Evolutionary conservation across 2,113 vertebrate species (phyloP).

Genomic region (Anseranas semipalmata): DNA sequence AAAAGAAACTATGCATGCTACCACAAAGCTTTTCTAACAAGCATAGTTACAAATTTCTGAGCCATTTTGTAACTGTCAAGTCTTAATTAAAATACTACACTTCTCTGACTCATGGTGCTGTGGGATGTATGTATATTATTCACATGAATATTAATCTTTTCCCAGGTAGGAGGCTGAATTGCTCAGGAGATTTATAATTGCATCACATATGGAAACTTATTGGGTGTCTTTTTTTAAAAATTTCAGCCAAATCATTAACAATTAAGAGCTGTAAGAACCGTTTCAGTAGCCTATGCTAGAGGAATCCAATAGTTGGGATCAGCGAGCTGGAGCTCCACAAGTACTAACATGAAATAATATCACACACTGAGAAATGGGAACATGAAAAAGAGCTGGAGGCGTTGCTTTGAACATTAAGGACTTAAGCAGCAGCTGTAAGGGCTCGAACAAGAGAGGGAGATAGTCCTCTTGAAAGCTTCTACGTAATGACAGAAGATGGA

Average conservation of each 20-base stretch:
- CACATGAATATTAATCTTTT: constrained; percentile 52
- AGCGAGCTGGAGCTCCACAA: background rate
- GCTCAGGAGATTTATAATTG: constrained; percentile 30
- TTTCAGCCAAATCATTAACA: constrained; percentile 5
- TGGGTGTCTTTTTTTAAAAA: background rate
- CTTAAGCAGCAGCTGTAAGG: background rate
- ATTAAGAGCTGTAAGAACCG: background rate
- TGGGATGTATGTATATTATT: constrained; percentile 55
- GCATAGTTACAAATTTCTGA: constrained; percentile 18
- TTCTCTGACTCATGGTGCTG: constrained; percentile 64
- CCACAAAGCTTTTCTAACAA: constrained; percentile 4
- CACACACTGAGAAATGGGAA: background rate
- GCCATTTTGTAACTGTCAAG: constrained; percentile 39
- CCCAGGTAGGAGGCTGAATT: constrained; percentile 53
- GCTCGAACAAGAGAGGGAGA: background rate
- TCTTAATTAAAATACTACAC: constrained; percentile 59
- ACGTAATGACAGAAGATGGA: background rate
- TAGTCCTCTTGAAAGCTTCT: background rate
- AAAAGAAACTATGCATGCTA: background rate
- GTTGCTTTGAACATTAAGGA: background rate
- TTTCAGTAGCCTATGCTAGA: background rate
- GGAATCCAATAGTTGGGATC: background rate
- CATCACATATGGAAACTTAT: background rate
- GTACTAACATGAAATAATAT: background rate
- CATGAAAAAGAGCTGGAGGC: background rate